phyloP scores from a whole-genome alignment of 2,888 invertebrate genomes.

The Drosophila ustulata region DNA sequence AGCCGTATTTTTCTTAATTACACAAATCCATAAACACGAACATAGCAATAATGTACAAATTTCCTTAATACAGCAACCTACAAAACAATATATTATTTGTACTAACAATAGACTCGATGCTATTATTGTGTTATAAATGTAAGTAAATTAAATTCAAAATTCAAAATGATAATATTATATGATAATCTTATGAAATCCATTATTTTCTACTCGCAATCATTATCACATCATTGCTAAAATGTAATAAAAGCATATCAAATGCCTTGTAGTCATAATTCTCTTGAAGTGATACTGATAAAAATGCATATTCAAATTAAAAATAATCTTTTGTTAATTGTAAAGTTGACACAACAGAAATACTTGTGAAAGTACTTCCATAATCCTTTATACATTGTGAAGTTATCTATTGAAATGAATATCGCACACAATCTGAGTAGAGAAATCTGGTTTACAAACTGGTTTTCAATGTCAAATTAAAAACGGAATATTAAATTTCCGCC shows the following conservation, averaged over 20 bases:
- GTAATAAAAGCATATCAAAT: not conserved
- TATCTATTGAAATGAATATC: conserved; percentile 5
- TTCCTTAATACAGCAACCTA: no score
- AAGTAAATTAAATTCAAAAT: not conserved
- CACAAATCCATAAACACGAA: no score
- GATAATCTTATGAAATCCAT: no score
- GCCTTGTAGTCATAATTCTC: no score
- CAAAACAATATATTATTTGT: no score
- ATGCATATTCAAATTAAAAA: not conserved
- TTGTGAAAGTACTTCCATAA: not conserved
- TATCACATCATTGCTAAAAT: no score
- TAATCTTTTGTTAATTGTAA: conserved; percentile 1
- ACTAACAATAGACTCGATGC: no score
- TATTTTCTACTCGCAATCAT: no score
- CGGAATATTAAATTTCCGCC: conserved; percentile 32
- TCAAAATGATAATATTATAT: not conserved
- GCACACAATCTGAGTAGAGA: not conserved
- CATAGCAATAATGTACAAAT: no score
- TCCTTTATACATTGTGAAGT: conserved; percentile 12
- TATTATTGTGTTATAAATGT: no score
- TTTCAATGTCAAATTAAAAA: conserved; percentile 9
- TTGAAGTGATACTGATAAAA: not conserved
- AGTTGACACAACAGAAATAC: conserved; percentile 1
- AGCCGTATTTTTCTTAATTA: no score
- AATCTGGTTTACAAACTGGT: conserved; percentile 11